A percentile compares a stretch with the other conserved stretches of the same genome.
These are phyloP conservation scores for Gambusia affinis DNA, from an alignment of 2,113 vertebrate genomes.

Conservation along the genomic window DNA sequence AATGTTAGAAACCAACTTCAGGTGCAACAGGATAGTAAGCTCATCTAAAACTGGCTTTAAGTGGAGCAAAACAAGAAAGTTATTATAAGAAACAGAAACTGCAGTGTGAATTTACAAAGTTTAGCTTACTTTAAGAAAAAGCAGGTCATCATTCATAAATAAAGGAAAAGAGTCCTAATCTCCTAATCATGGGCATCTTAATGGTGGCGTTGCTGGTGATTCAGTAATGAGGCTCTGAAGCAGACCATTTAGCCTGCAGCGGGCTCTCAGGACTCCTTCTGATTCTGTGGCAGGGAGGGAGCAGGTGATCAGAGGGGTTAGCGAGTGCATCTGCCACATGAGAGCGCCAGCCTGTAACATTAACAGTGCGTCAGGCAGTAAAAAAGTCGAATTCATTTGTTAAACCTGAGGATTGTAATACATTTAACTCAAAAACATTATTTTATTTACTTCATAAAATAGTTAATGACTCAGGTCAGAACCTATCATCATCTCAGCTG, in stretches of 20 bases:
- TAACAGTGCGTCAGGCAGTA: slow-evolving; percentile 67
- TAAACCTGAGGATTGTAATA: neutral
- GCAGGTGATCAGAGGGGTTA: slow-evolving; percentile 55
- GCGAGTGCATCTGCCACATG: slow-evolving; percentile 86
- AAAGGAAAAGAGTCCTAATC: slow-evolving; percentile 79
- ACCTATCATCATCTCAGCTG: neutral
- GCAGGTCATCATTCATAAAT: slow-evolving; percentile 31
- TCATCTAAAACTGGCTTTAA: slow-evolving; percentile 36
- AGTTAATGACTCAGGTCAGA: neutral
- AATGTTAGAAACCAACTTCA: slow-evolving; percentile 39
- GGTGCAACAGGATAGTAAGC: slow-evolving; percentile 19
- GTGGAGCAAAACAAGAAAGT: slow-evolving; percentile 40
- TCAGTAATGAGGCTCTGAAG: slow-evolving; percentile 98
- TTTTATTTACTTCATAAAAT: slow-evolving; percentile 15
- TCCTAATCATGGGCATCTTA: slow-evolving; percentile 91
- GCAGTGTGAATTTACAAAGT: slow-evolving; percentile 15
- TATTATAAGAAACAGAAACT: neutral
- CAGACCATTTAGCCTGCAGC: slow-evolving; percentile 93
- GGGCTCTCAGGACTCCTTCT: slow-evolving; percentile 86
- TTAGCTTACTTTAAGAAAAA: slow-evolving; percentile 22
- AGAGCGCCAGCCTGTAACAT: slow-evolving; percentile 88
- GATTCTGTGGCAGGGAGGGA: slow-evolving; percentile 87
- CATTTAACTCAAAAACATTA: neutral
- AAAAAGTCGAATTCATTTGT: neutral
- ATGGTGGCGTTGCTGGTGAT: slow-evolving; percentile 91